Evolutionary conservation across 2,888 invertebrate genomes (phyloP).

Genomic region (Leucoptera coffeella): DNA sequence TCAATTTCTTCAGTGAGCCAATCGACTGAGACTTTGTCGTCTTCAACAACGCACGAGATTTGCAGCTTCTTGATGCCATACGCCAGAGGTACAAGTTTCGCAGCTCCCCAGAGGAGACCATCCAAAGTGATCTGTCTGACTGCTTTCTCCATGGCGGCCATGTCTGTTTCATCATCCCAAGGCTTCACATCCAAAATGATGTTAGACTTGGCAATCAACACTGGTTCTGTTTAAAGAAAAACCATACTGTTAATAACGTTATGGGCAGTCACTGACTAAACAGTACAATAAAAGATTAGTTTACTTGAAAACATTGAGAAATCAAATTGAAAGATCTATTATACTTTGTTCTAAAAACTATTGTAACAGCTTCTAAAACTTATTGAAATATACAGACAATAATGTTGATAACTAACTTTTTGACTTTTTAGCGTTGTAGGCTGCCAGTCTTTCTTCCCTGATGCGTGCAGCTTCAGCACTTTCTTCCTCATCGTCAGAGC

Average conservation of each 20-base stretch:
- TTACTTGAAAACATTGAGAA: no score
- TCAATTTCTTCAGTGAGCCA: constrained; percentile 83
- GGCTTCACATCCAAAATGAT: constrained; percentile 93
- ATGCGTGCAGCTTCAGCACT: constrained; percentile 69
- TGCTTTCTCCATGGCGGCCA: constrained; percentile 73
- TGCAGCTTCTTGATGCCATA: constrained; percentile 90
- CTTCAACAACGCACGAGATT: constrained; percentile 89
- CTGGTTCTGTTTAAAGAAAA: constrained; percentile 61
- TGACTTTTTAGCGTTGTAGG: constrained; percentile 86
- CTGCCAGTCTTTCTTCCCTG: constrained; percentile 78
- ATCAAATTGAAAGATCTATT: no score
- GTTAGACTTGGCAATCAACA: constrained; percentile 88
- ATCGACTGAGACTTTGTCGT: constrained; percentile 90
- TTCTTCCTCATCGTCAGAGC: constrained; percentile 73
- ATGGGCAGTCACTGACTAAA: no score
- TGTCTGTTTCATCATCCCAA: constrained; percentile 90
- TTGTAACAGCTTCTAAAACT: no score
- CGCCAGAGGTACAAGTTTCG: constrained; percentile 84
- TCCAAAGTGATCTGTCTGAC: constrained; percentile 75
- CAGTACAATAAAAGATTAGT: no score
- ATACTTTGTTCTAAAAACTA: no score
- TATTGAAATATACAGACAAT: not conserved
- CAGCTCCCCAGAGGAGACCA: constrained; percentile 91
- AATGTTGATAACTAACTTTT: constrained; percentile 56
- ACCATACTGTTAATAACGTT: no score